Evolutionary conservation across 1,140 invertebrate species (phyloP).

Genomic region (Trigoniulus corallinus): DNA sequence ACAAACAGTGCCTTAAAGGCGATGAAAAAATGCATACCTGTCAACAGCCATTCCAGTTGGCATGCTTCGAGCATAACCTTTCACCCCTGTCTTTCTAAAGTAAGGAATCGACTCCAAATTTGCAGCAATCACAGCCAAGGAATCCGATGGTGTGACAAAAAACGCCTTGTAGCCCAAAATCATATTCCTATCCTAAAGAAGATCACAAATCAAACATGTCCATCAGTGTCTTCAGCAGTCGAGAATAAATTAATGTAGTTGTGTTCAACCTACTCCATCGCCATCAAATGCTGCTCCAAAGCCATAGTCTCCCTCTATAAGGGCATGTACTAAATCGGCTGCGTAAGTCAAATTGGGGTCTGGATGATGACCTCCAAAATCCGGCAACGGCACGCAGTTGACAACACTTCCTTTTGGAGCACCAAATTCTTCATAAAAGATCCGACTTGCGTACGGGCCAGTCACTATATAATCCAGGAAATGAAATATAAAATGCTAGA

Average conservation of each 20-base stretch:
- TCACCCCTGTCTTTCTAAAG: conserved; percentile 67
- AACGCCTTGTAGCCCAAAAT: conserved; percentile 92
- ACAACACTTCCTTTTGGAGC: conserved; percentile 44
- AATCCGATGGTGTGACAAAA: conserved; percentile 96
- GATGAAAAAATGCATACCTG: too few relatives aligned
- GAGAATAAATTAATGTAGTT: not conserved
- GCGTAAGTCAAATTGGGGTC: conserved; percentile 98
- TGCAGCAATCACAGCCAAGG: conserved; percentile 84
- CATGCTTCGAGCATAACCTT: conserved; percentile 93
- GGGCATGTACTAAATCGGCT: conserved; percentile 58
- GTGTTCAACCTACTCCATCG: conserved; percentile 52
- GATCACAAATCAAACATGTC: too few relatives aligned
- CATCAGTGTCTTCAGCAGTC: too few relatives aligned
- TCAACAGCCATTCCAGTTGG: conserved; percentile 95
- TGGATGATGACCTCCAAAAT: conserved; percentile 94
- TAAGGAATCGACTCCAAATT: conserved; percentile 87
- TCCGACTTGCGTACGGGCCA: conserved; percentile 81
- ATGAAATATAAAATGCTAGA: not conserved
- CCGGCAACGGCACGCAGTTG: conserved; percentile 60
- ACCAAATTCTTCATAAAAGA: conserved; percentile 75
- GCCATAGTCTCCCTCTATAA: conserved; percentile 65
- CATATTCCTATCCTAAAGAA: conserved; percentile 74
- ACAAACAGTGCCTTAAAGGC: too few relatives aligned
- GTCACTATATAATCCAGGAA: conserved; percentile 50
- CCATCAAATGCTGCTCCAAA: conserved; percentile 98